Percentiles rank a stretch among this genome's conserved stretches.
phyloP scores from a whole-genome alignment of 2,797 vertebrate genomes.

The Natrix natrix region DNA sequence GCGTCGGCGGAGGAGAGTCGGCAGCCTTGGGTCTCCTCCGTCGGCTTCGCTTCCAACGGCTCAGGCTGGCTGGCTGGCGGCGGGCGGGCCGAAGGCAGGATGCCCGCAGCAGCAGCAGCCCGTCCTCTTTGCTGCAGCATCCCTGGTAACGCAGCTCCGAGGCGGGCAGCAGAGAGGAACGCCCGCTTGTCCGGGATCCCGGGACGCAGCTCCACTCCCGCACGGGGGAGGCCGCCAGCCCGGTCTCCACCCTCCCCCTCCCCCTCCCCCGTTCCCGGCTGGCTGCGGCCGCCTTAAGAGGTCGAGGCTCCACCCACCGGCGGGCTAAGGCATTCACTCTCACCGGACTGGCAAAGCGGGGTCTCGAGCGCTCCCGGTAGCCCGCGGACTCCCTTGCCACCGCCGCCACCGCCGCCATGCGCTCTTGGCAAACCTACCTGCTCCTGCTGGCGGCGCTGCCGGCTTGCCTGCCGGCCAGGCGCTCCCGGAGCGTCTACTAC shows the following conservation, averaged over 20 bases:
- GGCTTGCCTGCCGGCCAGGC: slow-evolving; percentile 48
- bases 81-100: background rate
- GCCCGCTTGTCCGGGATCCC: background rate
- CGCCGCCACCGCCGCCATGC: slow-evolving; percentile 30
- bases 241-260: slow-evolving; percentile 35
- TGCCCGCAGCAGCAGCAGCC: background rate
- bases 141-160: background rate
- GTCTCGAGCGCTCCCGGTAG: slow-evolving; percentile 4
- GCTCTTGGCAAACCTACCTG: slow-evolving; percentile 39
- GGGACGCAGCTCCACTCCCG: background rate
- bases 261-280: slow-evolving; percentile 32
- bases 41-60: background rate
- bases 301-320: slow-evolving; percentile 61
- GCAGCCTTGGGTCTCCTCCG: background rate
- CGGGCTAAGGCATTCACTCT: slow-evolving; percentile 33
- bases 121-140: background rate
- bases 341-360: too few species aligned
- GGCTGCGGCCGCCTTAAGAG: slow-evolving; percentile 68
- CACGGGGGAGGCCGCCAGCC: background rate
- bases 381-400: background rate
- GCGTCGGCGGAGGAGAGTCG: background rate
- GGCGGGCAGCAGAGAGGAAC: background rate
- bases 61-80: background rate
- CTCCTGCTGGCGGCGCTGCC: slow-evolving; percentile 48
- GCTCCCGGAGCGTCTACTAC: slow-evolving; percentile 74